Base-by-base conservation (phyloP, 2,113 vertebrate species). In the Varanus salvator region DNA sequence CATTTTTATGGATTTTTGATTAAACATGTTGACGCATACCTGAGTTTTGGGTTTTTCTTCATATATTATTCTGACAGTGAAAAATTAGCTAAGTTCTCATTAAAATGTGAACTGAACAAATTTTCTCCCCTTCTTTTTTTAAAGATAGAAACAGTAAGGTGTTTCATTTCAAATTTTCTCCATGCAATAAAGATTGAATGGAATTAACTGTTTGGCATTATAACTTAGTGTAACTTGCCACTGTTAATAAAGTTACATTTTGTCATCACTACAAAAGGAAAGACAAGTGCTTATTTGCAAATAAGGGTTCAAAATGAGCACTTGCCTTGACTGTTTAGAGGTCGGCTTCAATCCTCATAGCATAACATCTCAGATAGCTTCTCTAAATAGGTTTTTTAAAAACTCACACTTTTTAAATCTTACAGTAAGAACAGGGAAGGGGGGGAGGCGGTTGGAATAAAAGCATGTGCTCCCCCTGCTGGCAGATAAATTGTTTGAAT, bases 381-480 rank as follows among this genome's bases (percentile, higher is more conserved):
- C 4, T 21, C 23, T 19, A 75, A 60, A 38, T 75, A 75, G 34
- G 14, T 31, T 54, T 44, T 44, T 44, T 2, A 76, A 71, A 71
- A 8, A n/a, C 38, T 34, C 17, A 27, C 4, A 50, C 14, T 25
- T 72, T 21, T 21, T 29, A 76, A 21, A 82, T 84, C 60, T 75
- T 75, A 0, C 6, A 0, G 27, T 0, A 9, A 29, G 80, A 6
- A 4, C 38, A 44, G 38, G 38, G 38, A 44, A 44, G 1, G 38
- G 38, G 38, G 3, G 57, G 57, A n/a, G 48, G 14, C 50, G 34
- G 82, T 77, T 91, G 34, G 54, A 83, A 92, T 90, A 68, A 93
- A 90, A 74, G 44, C 94, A 0, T 29, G 91, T 91, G 97, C 96
- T 91, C 97, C 97, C 97, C 95, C 97, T 97, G 66, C 96, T 96